phyloP scores from a whole-genome alignment of 2,113 vertebrate genomes.

The Centropus bengalensis region DNA sequence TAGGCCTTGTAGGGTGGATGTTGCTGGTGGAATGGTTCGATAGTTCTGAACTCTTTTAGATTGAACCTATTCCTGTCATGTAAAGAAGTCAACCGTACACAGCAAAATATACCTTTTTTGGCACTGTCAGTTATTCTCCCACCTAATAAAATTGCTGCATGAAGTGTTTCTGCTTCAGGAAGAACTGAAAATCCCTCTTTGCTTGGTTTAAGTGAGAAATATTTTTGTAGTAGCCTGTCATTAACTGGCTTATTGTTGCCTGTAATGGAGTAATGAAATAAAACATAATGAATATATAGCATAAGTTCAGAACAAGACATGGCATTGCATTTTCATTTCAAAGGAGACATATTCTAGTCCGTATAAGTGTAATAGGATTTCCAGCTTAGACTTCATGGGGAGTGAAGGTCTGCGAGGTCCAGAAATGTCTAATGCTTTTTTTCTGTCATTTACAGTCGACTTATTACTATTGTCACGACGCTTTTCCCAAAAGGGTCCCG shows the following conservation, averaged over 20 bases:
- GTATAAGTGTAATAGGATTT: not conserved
- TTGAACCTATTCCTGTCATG: not conserved
- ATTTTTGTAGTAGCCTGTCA: not conserved
- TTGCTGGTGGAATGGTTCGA: not conserved
- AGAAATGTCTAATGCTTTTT: conserved; percentile 52
- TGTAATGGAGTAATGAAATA: not conserved
- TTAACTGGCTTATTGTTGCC: not conserved
- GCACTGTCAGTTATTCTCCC: not conserved
- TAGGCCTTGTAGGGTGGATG: not conserved
- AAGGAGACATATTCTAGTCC: not conserved
- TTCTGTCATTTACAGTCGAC: conserved; percentile 83
- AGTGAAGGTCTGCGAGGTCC: not conserved
- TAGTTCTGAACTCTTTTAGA: not conserved
- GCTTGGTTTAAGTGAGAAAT: not conserved
- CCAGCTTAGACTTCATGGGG: not conserved
- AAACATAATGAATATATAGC: not conserved
- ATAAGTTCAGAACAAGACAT: not conserved
- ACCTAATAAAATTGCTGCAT: not conserved
- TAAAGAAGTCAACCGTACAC: not conserved
- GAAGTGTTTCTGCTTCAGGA: not conserved
- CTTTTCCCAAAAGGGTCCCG: conserved; percentile 98
- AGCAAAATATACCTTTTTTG: not conserved
- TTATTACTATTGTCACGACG: conserved; percentile 95
- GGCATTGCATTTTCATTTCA: not conserved
- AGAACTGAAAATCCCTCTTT: not conserved